Percentiles rank a stretch among this genome's conserved stretches.
Conservation (phyloP, 2,113 vertebrate species). For the Phoenicopterus ruber region DNA sequence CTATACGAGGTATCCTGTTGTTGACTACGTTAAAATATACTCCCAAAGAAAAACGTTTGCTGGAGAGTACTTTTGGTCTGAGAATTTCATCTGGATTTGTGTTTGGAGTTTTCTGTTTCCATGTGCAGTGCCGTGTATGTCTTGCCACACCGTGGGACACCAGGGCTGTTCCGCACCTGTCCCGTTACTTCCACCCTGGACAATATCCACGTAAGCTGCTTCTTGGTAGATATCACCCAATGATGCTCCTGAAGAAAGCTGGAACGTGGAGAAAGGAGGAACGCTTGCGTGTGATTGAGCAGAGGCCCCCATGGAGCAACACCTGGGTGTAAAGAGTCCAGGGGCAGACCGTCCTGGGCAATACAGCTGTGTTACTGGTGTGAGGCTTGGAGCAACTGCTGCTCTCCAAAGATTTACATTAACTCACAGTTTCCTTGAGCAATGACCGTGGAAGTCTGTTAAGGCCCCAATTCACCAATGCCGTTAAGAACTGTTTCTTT, state of each 20-base stretch:
- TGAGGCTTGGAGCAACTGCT: neutral
- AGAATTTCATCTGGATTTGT: neutral
- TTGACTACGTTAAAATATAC: neutral
- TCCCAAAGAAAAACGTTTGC: neutral
- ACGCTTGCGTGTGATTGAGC: neutral
- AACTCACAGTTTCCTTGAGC: neutral
- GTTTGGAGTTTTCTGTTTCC: neutral
- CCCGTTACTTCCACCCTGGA: neutral
- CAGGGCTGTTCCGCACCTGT: neutral
- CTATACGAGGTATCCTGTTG: neutral
- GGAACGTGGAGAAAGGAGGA: neutral
- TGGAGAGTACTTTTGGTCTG: neutral
- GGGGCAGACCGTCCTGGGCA: neutral
- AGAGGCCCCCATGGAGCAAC: neutral
- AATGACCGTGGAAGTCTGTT: neutral
- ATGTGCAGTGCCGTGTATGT: neutral
- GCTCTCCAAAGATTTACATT: neutral
- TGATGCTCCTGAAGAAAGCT: neutral
- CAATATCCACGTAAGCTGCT: neutral
- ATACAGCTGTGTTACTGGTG: rapidly evolving
- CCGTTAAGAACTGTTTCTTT: neutral
- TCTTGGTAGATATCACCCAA: neutral
- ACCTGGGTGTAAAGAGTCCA: neutral
- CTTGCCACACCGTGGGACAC: neutral
- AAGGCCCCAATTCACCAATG: neutral